Evolutionary conservation across 2,797 vertebrate species (phyloP), one percentile per base, ranked within the genome.

Genomic region (Pseudochromis fuscus): DNA sequence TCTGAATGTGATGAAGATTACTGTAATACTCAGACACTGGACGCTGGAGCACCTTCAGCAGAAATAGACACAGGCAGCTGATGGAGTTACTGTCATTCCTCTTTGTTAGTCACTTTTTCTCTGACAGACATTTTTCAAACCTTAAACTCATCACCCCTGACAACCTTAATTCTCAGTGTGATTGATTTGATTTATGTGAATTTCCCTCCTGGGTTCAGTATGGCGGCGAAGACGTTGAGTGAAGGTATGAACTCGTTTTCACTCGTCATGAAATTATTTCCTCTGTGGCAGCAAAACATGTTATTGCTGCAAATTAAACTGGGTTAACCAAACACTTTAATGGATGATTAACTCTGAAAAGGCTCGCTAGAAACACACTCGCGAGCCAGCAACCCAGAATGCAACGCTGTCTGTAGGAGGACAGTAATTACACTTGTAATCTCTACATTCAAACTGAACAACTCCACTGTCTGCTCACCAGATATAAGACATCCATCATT

Each of bases 101-200:
- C 30, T 30, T 8, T 30, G 4, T 30, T 4, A 30, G 8, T 30
- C 4, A 30, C n/a, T n/a, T n/a, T n/a, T n/a, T n/a, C n/a, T n/a
- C n/a, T n/a, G n/a, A n/a, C n/a, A n/a, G n/a, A n/a, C n/a, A n/a
- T 30, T 30, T 30, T 30, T 8, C 38, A 8, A 7, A 59, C 38
- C 28, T 38, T 50, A 23, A 63, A 33, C 46, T 50, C 30, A 38
- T 63, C 33, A 28, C 28, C 33, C n/a, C 24, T 40, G 48, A 40
- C 60, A 40, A 48, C 23, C 30, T 33, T 0, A 40, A 25, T 37
- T 27, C 12, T 35, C n/a, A 11, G 45, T 33, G n/a, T 21, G 18
- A 21, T 63, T 61, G n/a, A n/a, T 35, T n/a, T 64, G 61, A 52
- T 52, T 42, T 42, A 59, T 59, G 44, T 45, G n/a, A 42, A 60